Base-by-base conservation (phyloP, 30 jellyfish, hydroid and myxozoan genomes). In the Pseudorhiza aurosa region DNA sequence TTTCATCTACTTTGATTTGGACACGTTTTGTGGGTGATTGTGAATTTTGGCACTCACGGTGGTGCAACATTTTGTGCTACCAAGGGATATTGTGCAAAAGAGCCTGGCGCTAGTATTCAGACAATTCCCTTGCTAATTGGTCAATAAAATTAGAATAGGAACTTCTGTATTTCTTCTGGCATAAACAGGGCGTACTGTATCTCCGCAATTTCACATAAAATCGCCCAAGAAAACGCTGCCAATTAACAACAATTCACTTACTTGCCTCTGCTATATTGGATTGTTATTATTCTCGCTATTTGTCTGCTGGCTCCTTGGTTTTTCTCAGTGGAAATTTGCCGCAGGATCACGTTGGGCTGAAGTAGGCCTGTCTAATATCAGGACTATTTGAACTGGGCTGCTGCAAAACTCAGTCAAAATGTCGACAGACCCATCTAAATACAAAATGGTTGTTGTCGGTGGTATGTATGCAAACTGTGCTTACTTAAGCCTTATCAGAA, bases 361-460 rank as follows among this genome's bases (percentile, higher is more conserved):
- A 37, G 55, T 64, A 64, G 77, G 77, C 77, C 77, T 58, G 14
- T 14, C 7, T 64, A 58, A 32, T 9, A 6, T 30, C 50, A 15
- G 55, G 22, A 43, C 31, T 15, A 31, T 14, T 53, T 53, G 37
- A 18, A 18, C 25, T n/a, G 67, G 67, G 67, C 25, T 36, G 14
- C 67, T n/a, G n/a, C 17, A 53, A 53, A 4, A 30, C 50, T 31
- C 15, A 10, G 32, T 40, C 77, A 44, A 47, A 18, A 82, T 82
- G 95, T 81, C 99, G 10, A 85, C 99, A 27, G 99, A 93, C 32
- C 97, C 99, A 51, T 81, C 99, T 9, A 93, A 93, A 69, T 93
- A 88, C 82, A 93, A 93, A 69, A 93, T 93, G 99, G 99, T 93
- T 55, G 99, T 93, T 18, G 99, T 93, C 3, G 99, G 99, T 43